Percentiles rank a stretch among this genome's conserved stretches.
These are phyloP conservation scores for Andrena dorsata DNA, from an alignment of 2,888 invertebrate species.

Conservation along the genomic window DNA sequence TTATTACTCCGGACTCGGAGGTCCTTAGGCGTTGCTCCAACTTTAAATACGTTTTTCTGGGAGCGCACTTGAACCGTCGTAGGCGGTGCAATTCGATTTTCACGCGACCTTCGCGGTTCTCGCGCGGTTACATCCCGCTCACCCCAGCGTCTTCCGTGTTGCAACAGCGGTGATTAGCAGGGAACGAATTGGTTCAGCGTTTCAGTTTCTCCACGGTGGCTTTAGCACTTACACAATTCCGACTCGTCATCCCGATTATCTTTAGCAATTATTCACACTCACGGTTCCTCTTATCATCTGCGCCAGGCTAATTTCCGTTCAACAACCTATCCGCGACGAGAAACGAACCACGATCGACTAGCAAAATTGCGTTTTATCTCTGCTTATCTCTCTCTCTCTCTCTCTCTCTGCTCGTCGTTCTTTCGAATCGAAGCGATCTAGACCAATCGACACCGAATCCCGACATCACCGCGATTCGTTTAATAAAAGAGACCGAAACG, in stretches of 20 bases:
- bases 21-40: constrained; percentile 55
- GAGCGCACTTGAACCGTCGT: constrained; percentile 25
- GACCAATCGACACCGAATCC: constrained; percentile 16
- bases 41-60: constrained; percentile 72
- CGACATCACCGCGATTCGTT: constrained; percentile 22
- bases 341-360: neutral
- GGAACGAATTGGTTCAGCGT: neutral
- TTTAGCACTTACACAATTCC: constrained; percentile 18
- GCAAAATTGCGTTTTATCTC: constrained; percentile 7
- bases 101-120: constrained; percentile 36
- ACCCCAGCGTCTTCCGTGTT: neutral
- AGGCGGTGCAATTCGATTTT: constrained; percentile 44
- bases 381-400: neutral
- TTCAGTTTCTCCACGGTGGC: constrained; percentile 3
- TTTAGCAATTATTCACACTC: constrained; percentile 48
- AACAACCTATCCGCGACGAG: constrained; percentile 36
- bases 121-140: constrained; percentile 22
- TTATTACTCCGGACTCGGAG: constrained; percentile 64
- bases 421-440: constrained; percentile 4
- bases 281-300: constrained; percentile 10
- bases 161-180: neutral
- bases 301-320: constrained; percentile 41
- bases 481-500: constrained; percentile 2
- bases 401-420: neutral
- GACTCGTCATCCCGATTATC: constrained; percentile 46